Evolutionary conservation across 2,113 vertebrate genomes (phyloP).

Genomic region (Otis tarda): DNA sequence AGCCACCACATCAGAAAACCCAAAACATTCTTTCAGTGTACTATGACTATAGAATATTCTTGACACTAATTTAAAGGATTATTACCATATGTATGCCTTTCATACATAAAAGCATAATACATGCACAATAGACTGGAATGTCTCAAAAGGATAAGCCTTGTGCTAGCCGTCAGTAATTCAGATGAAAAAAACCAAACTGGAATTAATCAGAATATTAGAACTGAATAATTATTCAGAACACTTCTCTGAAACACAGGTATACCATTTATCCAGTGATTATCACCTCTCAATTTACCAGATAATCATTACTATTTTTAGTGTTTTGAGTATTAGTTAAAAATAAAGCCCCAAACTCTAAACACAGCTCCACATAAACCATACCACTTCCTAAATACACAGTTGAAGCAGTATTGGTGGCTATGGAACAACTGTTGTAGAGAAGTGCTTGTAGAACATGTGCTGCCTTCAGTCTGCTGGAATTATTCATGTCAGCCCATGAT

Average conservation of each 20-base stretch:
- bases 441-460: fast-evolving
- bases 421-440: not conserved
- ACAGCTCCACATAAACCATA: not conserved
- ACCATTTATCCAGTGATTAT: not conserved
- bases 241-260: not conserved
- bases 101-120: not conserved
- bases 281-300: not conserved
- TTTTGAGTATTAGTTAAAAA: not conserved
- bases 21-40: not conserved
- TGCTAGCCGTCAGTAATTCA: slow-evolving; percentile 3
- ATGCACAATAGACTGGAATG: not conserved
- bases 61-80: not conserved
- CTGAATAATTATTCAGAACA: not conserved
- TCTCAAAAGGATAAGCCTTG: not conserved
- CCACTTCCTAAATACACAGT: not conserved
- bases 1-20: not conserved
- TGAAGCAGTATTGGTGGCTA: not conserved
- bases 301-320: not conserved
- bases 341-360: not conserved
- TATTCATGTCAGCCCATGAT: fast-evolving
- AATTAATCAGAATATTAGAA: not conserved
- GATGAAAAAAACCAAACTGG: not conserved
- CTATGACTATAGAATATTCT: not conserved
- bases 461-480: not conserved
- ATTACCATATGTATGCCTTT: not conserved